Base-by-base conservation (phyloP, 2,113 vertebrate species). In the Podilymbus podiceps region DNA sequence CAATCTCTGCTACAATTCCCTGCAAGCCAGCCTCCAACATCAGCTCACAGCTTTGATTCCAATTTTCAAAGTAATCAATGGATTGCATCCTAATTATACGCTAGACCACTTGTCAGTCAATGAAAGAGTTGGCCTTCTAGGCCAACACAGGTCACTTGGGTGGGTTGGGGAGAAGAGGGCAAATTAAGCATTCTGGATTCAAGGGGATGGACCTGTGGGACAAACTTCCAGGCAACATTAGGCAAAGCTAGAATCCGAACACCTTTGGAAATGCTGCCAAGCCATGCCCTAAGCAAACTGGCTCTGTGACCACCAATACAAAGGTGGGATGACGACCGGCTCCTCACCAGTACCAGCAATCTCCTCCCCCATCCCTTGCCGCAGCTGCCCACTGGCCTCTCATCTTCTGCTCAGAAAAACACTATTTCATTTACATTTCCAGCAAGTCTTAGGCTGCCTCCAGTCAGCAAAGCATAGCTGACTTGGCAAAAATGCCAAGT, bases 11-110 rank as follows among this genome's bases (percentile, higher is more conserved):
- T 55, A 72, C 53, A 23, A 28, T 18, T 24, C 63, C 78, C 93
- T 90, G 83, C 47, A 3, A 88, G 44, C 15, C 93, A 93, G 69
- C 64, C 88, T 19, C 79, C 89, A 89, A 8, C 60, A 73, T 12
- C 73, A 85, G 77, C 56, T 46, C 58, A 5, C 19, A 24, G 91
- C 62, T 79, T 7, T 58, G 60, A 72, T 38, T 56, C 69, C 47
- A 42, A 40, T 90, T 77, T 46, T 2, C 60, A 35, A 21, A 87
- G 21, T 3, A 21, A 96, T 96, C 50, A 0, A 96, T 87, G 33
- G 19, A 69, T 46, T 42, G 21, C 66, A 68, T 31, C 69, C 92
- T 56, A 76, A 74, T 85, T 91, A 89, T 30, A 64, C 23, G 2
- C 67, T 3, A 68, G 40, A 14, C 47, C 64, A 81, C 2, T 1